These are phyloP conservation scores for Fissipunctia ypsillon DNA, from an alignment of 2,888 invertebrate genomes.

Conservation along the genomic window DNA sequence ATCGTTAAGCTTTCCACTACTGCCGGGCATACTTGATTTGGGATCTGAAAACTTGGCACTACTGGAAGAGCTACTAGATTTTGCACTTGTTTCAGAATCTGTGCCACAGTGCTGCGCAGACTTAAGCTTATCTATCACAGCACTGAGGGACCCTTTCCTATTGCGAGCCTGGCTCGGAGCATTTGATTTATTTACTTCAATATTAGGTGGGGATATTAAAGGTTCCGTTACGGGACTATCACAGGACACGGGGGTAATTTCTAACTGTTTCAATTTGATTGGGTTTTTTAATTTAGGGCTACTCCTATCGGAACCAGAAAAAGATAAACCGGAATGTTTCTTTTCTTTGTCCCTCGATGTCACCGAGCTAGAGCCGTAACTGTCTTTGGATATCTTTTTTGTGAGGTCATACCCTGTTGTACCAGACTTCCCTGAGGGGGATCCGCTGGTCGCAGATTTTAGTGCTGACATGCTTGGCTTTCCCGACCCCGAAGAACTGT, in stretches of 20 bases:
- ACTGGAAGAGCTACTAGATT: conserved; percentile 86
- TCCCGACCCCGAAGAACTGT: conserved; percentile 93
- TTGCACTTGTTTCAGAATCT: conserved; percentile 88
- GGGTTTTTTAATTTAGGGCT: conserved; percentile 93
- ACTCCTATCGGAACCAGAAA: conserved; percentile 90
- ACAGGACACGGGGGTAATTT: conserved; percentile 90
- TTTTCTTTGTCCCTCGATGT: conserved; percentile 90
- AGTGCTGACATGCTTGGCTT: conserved; percentile 97
- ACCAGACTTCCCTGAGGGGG: conserved; percentile 92
- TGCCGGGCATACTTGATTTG: conserved; percentile 83
- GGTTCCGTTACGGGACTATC: conserved; percentile 86
- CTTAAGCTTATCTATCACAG: conserved; percentile 96
- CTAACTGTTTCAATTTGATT: conserved; percentile 92
- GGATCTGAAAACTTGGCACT: conserved; percentile 87
- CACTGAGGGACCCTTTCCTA: conserved; percentile 94
- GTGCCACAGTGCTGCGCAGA: conserved; percentile 92
- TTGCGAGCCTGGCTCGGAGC: conserved; percentile 92
- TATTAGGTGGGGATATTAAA: conserved; percentile 87
- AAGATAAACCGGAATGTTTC: conserved; percentile 88
- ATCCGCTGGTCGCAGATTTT: conserved; percentile 94
- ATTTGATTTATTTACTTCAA: conserved; percentile 91
- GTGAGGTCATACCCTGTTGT: conserved; percentile 89
- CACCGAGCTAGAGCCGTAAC: conserved; percentile 83
- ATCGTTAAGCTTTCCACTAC: conserved; percentile 82
- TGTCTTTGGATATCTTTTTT: conserved; percentile 90